Base-by-base conservation (phyloP, 2,888 invertebrate species). In the Mechanitis mazaeus region DNA sequence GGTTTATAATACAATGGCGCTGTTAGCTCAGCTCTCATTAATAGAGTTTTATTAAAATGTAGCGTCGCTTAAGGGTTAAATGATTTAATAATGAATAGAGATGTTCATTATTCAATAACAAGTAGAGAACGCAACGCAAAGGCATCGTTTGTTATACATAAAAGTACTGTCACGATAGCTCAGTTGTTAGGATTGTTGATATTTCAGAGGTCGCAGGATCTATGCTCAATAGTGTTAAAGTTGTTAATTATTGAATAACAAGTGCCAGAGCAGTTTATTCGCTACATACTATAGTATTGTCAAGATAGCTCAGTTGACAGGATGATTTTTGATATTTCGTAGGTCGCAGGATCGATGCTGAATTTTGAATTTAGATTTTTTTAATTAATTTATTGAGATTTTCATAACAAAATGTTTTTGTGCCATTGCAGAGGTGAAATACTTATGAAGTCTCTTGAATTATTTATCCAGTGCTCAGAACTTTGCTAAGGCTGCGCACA, bases 31-130 rank as follows among this genome's bases (percentile, higher is more conserved):
- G 75, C 72, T 80, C 81, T 87, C 87, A 85, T 88, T 89, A 86
- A 87, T 88, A 85, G 86, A 86, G 84, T 89, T 88, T 87, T 89
- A 90, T 84, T 89, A 89, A 89, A 90, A 87, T 89, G 86, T 87
- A 80, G 76, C 87, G 78, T 81, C 81, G 69, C 75, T 80, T 72
- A 72, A 79, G 85, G 86, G 83, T 84, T 83, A 79, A 73, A 71
- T 71, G 55, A 31, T 53, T 45, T 33, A 54, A 46, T 7, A 54
- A 11, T 35, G 33, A 5, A 33, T 33, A 12, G n/a, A 3, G 35
- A n/a, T 35, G 54, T 54, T 20, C 33, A 33, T 9, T 54, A 20
- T 3, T 33, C 9, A 7, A 46, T 46, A 2, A 46, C 20, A n/a
- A 46, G 46, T 46, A 20, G 20, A 20, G 20, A 20, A 20, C 20